Evolutionary conservation across 2,113 vertebrate genomes (phyloP), one percentile per base, ranked within the genome.

Genomic region (Heteronetta atricapilla): DNA sequence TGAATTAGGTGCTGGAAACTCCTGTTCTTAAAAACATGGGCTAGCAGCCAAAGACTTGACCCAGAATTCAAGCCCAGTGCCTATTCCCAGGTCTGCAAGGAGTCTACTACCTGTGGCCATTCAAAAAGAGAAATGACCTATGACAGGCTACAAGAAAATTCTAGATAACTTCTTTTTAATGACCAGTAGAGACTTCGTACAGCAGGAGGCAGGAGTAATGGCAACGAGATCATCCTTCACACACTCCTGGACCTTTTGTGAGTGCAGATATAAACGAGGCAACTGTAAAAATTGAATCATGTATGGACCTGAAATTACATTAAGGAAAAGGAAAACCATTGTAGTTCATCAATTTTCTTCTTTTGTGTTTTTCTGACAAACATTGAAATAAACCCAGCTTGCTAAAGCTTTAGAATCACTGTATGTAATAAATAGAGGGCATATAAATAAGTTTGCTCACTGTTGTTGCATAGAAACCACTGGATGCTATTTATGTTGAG

Each of bases 131-230:
- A 28, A n/a, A 50, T 18, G 1, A 25, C 20, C 64, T 22, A 21
- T 0, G 8, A 6, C 0, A 52, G 10, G 19, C 34, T 52, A 22
- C 42, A 38, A 31, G 6, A 74, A 73, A 60, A 36, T 19, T 2
- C 31, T 3, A 22, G 7, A 20, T 33, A 29, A 25, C 25, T 13
- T n/a, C 19, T 60, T 88, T 69, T 66, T 33, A 63, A 64, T 26
- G 38, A 8, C 19, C 38, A 29, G 16, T 5, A 12, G 26, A 11
- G 5, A 14, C 44, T 56, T 66, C 46, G 19, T 25, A 17, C 8
- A 25, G n/a, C 0, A 46, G 81, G 46, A 50, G 13, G 5, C 16
- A 16, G 67, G 73, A 66, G n/a, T 16, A 55, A 73, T 40, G n/a
- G 48, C 56, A 69, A 46, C 4, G 10, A 34, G 17, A 66, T 22